Base-by-base conservation (phyloP, 2,797 vertebrate genomes). In the Melanotaenia pygmaea region DNA sequence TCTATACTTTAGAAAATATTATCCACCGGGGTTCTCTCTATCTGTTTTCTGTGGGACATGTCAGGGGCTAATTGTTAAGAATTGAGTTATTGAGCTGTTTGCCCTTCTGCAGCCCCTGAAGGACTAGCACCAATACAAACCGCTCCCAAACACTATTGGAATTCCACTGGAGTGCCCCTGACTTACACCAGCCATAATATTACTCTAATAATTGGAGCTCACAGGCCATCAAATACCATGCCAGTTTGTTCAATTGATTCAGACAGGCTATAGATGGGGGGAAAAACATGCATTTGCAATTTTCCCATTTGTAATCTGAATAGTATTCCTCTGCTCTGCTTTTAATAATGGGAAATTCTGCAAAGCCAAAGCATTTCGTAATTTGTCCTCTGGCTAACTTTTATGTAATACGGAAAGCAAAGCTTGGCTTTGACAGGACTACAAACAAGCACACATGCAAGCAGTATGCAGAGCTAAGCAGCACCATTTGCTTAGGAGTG, bases 41-140 rank as follows among this genome's bases (percentile, higher is more conserved):
- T 93, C 86, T 87, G 82, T 86, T 89, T 90, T 91, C 85, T 70
- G 67, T 81, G 80, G 73, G 84, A 94, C 87, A 88, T 90, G 92
- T 92, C 94, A 92, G 84, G 86, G 91, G 92, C 93, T 95, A 94
- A 95, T 94, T 95, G 93, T 94, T 92, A 91, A 92, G 90, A 94
- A 94, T 94, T 93, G 93, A 94, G 91, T 93, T 94, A 94, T 95
- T 92, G 93, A 94, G 92, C 89, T 70, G 84, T 79, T 83, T 93
- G 94, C 93, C 94, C 94, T 95, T 95, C 92, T 79, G 54, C 72
- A 72, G 88, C 70, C 90, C 91, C 88, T 92, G 90, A 93, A 94
- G 91, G 91, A 93, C 94, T 87, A 75, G 80, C 78, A 73, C 90
- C 86, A 94, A 92, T 91, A 92, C 91, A 93, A 94, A 94, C 86